A percentile compares a stretch with the other conserved stretches of the same genome.
These are phyloP conservation scores for Megalops atlanticus DNA, from an alignment of 2,113 vertebrate species.

Conservation along the genomic window DNA sequence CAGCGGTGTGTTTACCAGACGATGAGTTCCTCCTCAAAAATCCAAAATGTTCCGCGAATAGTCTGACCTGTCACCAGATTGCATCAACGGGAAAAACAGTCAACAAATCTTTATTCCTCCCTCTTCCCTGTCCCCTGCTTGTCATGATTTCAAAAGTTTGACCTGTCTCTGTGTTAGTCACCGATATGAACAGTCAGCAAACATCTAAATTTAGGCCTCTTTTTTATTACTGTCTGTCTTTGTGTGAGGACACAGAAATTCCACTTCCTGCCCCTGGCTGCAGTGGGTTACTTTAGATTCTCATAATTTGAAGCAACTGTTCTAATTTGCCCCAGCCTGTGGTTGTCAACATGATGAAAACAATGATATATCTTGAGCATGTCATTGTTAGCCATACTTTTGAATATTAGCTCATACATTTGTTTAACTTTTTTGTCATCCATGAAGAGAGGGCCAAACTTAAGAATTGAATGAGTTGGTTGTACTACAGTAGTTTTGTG, in stretches of 20 bases:
- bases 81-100: neutral
- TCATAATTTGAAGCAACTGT: conserved; percentile 12
- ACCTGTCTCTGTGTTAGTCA: neutral
- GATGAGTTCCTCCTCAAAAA: neutral
- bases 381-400: neutral
- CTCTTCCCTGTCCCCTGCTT: neutral
- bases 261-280: neutral
- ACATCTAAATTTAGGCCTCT: neutral
- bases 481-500: neutral
- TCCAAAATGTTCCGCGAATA: neutral
- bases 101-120: neutral
- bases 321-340: too few species aligned
- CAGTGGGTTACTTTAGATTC: neutral
- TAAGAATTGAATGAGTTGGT: neutral
- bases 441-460: neutral
- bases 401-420: neutral
- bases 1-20: neutral
- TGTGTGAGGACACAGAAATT: neutral
- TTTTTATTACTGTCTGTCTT: neutral
- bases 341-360: neutral
- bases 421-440: neutral
- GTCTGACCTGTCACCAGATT: neutral
- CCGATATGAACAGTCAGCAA: neutral
- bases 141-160: neutral
- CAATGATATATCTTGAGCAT: neutral